These are phyloP conservation scores for Synanthedon tipuliformis DNA, from an alignment of 2,888 invertebrate species.

Conservation along the genomic window DNA sequence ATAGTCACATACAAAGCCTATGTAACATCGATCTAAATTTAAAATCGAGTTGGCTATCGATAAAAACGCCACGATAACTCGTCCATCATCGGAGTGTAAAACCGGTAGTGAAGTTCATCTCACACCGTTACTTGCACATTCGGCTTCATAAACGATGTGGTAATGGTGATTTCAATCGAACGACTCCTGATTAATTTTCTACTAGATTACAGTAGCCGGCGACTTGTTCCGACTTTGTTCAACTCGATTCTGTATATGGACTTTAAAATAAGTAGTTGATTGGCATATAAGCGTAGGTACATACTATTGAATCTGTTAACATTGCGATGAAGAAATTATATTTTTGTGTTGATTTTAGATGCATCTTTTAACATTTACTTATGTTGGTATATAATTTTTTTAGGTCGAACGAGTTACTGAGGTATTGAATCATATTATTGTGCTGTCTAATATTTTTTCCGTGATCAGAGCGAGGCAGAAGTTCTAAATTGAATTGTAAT, in stretches of 20 bases:
- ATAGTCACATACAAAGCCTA: conserved; percentile 25
- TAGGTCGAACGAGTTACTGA: too few species aligned
- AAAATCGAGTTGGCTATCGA: conserved; percentile 25
- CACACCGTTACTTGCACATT: conserved; percentile 60
- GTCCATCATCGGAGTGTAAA: conserved; percentile 42
- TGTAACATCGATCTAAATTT: neutral
- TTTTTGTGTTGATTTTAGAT: too few species aligned
- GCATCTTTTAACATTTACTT: too few species aligned
- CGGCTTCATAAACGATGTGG: conserved; percentile 45
- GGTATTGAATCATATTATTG: too few species aligned
- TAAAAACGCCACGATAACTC: conserved; percentile 47
- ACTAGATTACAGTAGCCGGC: conserved; percentile 40
- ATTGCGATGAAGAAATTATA: too few species aligned
- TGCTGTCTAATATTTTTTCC: too few species aligned
- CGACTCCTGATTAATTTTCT: conserved; percentile 62
- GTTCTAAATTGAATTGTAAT: too few species aligned
- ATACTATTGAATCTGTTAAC: too few species aligned
- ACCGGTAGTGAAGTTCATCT: conserved; percentile 60
- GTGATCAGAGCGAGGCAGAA: too few species aligned
- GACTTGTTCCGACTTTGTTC: conserved; percentile 4
- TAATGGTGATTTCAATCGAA: conserved; percentile 56
- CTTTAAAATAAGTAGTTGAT: neutral
- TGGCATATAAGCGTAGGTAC: neutral
- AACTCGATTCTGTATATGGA: neutral
- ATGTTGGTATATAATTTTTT: too few species aligned